Conservation (phyloP, 2,888 invertebrate genomes). For the Leptinotarsa haldemani region DNA sequence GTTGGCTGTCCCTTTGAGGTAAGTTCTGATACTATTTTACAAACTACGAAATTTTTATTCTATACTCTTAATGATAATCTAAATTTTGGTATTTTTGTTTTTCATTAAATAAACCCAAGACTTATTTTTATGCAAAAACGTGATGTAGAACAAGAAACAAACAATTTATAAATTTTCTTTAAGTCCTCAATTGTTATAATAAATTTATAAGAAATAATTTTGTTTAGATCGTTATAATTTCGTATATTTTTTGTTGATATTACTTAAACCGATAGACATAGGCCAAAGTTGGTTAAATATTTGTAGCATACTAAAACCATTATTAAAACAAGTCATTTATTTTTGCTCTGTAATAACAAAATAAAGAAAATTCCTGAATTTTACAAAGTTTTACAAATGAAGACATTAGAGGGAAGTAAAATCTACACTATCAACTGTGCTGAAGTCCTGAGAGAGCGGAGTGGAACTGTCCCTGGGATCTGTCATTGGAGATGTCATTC, state of each 20-base stretch:
- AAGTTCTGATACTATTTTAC: too few species aligned
- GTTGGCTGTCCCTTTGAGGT: too few species aligned
- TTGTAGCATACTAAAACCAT: slow-evolving; percentile 25
- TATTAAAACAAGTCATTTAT: slow-evolving; percentile 27
- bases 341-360: slow-evolving; percentile 27
- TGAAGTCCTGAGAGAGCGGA: slow-evolving; percentile 18
- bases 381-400: slow-evolving; percentile 26
- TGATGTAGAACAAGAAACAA: slow-evolving; percentile 27
- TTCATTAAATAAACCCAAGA: slow-evolving; percentile 29
- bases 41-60: too few species aligned
- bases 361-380: slow-evolving; percentile 26
- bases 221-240: slow-evolving; percentile 19
- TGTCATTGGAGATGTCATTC: slow-evolving; percentile 19
- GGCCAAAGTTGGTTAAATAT: slow-evolving; percentile 18
- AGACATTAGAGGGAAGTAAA: slow-evolving; percentile 25
- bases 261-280: slow-evolving; percentile 22
- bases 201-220: slow-evolving; percentile 26
- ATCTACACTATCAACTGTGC: slow-evolving; percentile 13
- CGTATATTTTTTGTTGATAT: slow-evolving; percentile 22
- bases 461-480: slow-evolving; percentile 18
- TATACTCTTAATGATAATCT: too few species aligned
- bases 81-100: slow-evolving; percentile 28
- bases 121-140: slow-evolving; percentile 24
- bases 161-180: slow-evolving; percentile 29
- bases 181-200: slow-evolving; percentile 29